A percentile compares a stretch with the other conserved stretches of the same genome.
These are phyloP conservation scores for Leptinotarsa lineolata DNA, from an alignment of 1,140 invertebrate genomes.

Conservation along the genomic window DNA sequence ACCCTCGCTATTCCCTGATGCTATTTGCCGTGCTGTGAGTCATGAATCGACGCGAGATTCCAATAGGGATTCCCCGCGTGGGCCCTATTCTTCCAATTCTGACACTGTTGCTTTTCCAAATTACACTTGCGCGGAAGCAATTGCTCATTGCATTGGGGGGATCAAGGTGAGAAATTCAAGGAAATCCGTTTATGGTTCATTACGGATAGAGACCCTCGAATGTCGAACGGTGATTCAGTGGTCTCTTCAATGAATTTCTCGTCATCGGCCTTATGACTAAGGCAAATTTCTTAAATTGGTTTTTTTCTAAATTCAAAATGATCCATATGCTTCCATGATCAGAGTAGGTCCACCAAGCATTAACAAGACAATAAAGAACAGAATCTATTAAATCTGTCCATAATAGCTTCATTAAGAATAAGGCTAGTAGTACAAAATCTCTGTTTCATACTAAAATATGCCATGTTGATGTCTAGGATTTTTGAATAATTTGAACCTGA, in stretches of 20 bases:
- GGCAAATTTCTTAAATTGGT: no score
- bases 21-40: conserved; percentile 33
- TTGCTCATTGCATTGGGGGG: background rate
- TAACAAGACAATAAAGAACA: no score
- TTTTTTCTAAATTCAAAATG: no score
- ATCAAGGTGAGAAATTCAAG: background rate
- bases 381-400: no score
- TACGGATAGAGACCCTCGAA: background rate
- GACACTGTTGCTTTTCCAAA: conserved; percentile 38
- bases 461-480: no score
- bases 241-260: background rate
- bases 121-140: conserved; percentile 19
- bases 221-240: background rate
- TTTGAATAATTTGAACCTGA: no score
- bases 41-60: conserved; percentile 29
- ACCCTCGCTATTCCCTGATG: conserved; percentile 31
- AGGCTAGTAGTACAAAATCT: no score
- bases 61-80: conserved; percentile 31
- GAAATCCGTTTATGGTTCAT: conserved; percentile 13
- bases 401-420: no score
- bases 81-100: background rate
- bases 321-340: no score
- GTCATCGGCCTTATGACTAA: no score
- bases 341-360: no score
- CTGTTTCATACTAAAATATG: no score